Percentiles rank a stretch among this genome's conserved stretches.
Evolutionary conservation across 2,888 invertebrate species (phyloP).

Genomic region (Dendrolimus houi): DNA sequence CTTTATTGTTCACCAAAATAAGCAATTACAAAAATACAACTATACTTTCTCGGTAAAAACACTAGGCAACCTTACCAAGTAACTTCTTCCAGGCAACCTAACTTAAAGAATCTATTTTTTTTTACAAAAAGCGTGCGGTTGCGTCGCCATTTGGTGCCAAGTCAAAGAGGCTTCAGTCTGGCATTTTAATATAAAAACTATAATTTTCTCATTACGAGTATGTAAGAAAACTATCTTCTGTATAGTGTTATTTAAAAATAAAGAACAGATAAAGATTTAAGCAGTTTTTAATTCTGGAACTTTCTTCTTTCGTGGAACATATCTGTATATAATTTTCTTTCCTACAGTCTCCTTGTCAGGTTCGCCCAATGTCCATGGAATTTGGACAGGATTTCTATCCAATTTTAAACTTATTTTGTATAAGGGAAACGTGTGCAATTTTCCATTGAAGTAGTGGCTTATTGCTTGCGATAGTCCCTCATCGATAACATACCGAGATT

Average conservation of each 20-base stretch:
- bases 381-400: constrained; percentile 50
- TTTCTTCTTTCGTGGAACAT: constrained; percentile 16
- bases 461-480: constrained; percentile 42
- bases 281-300: constrained; percentile 8
- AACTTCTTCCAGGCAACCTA: too few relatives aligned
- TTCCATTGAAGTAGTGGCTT: constrained; percentile 40
- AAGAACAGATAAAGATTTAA: constrained; percentile 1
- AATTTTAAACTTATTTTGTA: constrained; percentile 50
- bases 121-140: too few relatives aligned
- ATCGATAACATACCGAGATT: constrained; percentile 45
- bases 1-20: too few relatives aligned
- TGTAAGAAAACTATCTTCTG: too few relatives aligned
- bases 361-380: constrained; percentile 48
- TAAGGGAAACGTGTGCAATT: constrained; percentile 48
- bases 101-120: too few relatives aligned
- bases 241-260: background rate
- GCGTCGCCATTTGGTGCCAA: too few relatives aligned
- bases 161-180: too few relatives aligned
- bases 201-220: too few relatives aligned
- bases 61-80: too few relatives aligned
- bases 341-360: constrained; percentile 9
- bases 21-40: too few relatives aligned
- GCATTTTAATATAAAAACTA: too few relatives aligned
- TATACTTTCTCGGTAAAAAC: too few relatives aligned
- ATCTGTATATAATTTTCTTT: constrained; percentile 14